phyloP scores from a whole-genome alignment of 2,797 vertebrate genomes.

The Enteromius afrohamiltoni region DNA sequence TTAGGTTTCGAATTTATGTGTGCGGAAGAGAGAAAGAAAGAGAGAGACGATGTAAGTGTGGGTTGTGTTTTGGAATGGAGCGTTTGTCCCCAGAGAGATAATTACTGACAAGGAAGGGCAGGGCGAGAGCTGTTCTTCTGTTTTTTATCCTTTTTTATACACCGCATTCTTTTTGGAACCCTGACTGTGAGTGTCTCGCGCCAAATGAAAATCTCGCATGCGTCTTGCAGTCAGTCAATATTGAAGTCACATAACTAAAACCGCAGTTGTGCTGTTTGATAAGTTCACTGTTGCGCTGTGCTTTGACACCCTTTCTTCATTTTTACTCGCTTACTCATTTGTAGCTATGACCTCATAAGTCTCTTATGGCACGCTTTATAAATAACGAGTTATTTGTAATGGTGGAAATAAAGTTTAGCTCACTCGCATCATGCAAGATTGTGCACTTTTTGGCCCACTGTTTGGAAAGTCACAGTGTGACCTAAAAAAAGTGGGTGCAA shows the following conservation, averaged over 20 bases:
- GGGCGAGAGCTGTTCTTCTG: conserved; percentile 50
- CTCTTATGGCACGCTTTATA: conserved; percentile 5
- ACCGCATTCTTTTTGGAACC: conserved; percentile 38
- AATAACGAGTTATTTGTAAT: conserved; percentile 40
- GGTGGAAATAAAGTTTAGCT: conserved; percentile 19
- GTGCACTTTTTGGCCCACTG: conserved; percentile 23
- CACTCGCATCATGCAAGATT: neutral
- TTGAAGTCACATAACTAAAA: conserved; percentile 42
- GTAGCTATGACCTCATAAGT: conserved; percentile 1
- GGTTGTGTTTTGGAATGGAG: conserved; percentile 47
- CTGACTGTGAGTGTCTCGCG: conserved; percentile 22
- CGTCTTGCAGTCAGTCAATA: conserved; percentile 39
- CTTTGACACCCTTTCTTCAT: conserved; percentile 35
- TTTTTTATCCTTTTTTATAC: conserved; percentile 25
- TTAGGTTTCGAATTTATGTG: conserved; percentile 27
- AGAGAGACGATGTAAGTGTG: conserved; percentile 33
- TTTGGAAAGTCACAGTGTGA: conserved; percentile 44
- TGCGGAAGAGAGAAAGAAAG: conserved; percentile 4
- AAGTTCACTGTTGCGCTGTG: conserved; percentile 11
- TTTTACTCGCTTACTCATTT: conserved; percentile 6
- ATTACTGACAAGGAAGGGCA: conserved; percentile 63
- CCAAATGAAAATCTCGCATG: conserved; percentile 38
- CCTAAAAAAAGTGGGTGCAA: conserved; percentile 31
- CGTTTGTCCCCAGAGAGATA: conserved; percentile 62
- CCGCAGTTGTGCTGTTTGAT: conserved; percentile 35